Percentiles rank a stretch among this genome's conserved stretches.
These are phyloP conservation scores for Dichetophora obliterata DNA, from an alignment of 2,888 invertebrate genomes.

Conservation along the genomic window DNA sequence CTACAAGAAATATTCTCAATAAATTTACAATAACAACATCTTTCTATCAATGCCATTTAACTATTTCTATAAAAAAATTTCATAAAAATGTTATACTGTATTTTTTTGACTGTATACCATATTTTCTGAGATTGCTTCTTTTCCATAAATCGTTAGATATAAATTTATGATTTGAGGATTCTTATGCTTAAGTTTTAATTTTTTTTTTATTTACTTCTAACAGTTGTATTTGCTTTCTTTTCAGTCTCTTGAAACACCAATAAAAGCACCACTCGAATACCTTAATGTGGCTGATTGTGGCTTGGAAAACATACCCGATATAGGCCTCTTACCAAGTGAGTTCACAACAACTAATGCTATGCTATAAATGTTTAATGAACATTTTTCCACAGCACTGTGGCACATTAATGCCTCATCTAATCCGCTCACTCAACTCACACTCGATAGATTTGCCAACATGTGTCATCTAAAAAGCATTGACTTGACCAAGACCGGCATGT, in stretches of 20 bases:
- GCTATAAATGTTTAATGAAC: background rate
- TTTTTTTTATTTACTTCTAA: background rate
- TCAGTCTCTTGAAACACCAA: conserved; percentile 69
- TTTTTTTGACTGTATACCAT: too few species aligned
- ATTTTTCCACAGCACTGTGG: conserved; percentile 67
- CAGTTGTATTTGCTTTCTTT: conserved; percentile 28
- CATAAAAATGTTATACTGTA: too few species aligned
- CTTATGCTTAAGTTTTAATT: too few species aligned
- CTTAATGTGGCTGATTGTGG: conserved; percentile 75
- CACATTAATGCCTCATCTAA: conserved; percentile 77
- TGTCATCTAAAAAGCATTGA: conserved; percentile 76
- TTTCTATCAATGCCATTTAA: too few species aligned
- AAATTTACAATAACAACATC: too few species aligned
- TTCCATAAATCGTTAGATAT: too few species aligned
- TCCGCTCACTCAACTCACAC: conserved; percentile 67
- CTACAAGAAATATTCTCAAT: too few species aligned
- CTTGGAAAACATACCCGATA: conserved; percentile 73
- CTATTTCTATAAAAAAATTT: too few species aligned
- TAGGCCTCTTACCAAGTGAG: conserved; percentile 73
- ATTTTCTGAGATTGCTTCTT: too few species aligned
- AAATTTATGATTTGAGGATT: too few species aligned
- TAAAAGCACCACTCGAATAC: conserved; percentile 73
- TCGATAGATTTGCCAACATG: conserved; percentile 74
- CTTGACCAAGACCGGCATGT: conserved; percentile 63
- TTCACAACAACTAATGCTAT: conserved; percentile 20